phyloP scores from a whole-genome alignment of 2,888 invertebrate genomes.

The Epistrophella euchroma region DNA sequence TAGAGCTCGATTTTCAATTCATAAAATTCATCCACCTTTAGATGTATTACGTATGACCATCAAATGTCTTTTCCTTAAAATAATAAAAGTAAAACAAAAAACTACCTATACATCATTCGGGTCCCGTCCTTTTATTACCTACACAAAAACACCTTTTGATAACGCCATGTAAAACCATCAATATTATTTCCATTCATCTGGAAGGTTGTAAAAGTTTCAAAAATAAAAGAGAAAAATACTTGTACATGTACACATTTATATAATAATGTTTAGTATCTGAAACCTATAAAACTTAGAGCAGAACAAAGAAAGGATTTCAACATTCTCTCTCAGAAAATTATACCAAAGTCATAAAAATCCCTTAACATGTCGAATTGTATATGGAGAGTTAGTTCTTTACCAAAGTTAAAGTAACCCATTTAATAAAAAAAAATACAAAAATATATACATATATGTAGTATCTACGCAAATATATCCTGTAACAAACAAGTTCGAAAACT shows the following conservation, averaged over 20 bases:
- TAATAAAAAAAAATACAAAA: background rate
- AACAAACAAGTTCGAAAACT: conserved; percentile 31
- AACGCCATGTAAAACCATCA: conserved; percentile 50
- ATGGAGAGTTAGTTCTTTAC: background rate
- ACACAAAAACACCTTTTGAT: conserved; percentile 38
- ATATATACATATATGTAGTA: background rate
- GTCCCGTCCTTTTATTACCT: conserved; percentile 14
- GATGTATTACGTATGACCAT: background rate
- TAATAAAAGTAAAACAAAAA: conserved; percentile 2
- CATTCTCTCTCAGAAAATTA: conserved; percentile 27
- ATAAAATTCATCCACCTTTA: conserved; percentile 6
- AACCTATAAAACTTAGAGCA: conserved; percentile 47
- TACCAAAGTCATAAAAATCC: conserved; percentile 45
- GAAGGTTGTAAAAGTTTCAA: conserved; percentile 58
- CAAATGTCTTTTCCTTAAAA: conserved; percentile 17
- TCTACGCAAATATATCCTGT: background rate
- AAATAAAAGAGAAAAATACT: background rate
- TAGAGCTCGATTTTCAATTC: background rate
- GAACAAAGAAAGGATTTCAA: conserved; percentile 33
- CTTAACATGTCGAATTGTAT: background rate
- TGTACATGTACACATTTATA: background rate
- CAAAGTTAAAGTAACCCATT: conserved; percentile 8
- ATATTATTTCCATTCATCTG: conserved; percentile 47
- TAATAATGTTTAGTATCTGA: conserved; percentile 57
- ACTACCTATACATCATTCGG: conserved; percentile 3